phyloP scores from a whole-genome alignment of 2,797 vertebrate genomes.

The Nannoperca obscura region DNA sequence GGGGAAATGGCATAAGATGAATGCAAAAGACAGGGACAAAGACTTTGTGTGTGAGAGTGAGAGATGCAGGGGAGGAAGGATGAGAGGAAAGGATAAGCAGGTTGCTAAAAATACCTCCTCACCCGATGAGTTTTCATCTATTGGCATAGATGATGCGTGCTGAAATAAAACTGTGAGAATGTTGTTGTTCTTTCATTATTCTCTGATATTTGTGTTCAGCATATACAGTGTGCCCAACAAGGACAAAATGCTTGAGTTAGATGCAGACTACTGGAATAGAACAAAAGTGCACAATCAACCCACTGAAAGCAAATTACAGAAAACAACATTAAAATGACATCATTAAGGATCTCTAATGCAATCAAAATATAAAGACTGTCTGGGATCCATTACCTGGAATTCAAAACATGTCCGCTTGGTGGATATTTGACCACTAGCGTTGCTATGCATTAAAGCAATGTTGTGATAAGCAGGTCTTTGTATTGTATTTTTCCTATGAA shows the following conservation, averaged over 20 bases:
- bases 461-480: not conserved
- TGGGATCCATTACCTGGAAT: slow-evolving; percentile 40
- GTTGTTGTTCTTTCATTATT: slow-evolving; percentile 74
- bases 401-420: slow-evolving; percentile 21
- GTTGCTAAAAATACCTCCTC: slow-evolving; percentile 74
- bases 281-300: slow-evolving; percentile 49
- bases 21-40: slow-evolving; percentile 74
- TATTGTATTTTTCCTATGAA: not conserved
- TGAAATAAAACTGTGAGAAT: slow-evolving; percentile 71
- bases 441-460: not conserved
- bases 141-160: slow-evolving; percentile 52
- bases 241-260: slow-evolving; percentile 20
- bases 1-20: slow-evolving; percentile 70
- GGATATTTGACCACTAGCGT: slow-evolving; percentile 7
- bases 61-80: slow-evolving; percentile 65
- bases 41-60: slow-evolving; percentile 68
- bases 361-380: slow-evolving; percentile 32
- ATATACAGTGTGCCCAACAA: slow-evolving; percentile 32
- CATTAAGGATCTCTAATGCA: slow-evolving; percentile 33
- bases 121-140: slow-evolving; percentile 64
- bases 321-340: slow-evolving; percentile 55
- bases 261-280: slow-evolving; percentile 48
- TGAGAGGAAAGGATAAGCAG: slow-evolving; percentile 72
- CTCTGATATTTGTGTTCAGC: slow-evolving; percentile 43
- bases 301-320: slow-evolving; percentile 53